These are phyloP conservation scores for Cnemophilus loriae DNA, from an alignment of 2,113 vertebrate species.

Conservation along the genomic window DNA sequence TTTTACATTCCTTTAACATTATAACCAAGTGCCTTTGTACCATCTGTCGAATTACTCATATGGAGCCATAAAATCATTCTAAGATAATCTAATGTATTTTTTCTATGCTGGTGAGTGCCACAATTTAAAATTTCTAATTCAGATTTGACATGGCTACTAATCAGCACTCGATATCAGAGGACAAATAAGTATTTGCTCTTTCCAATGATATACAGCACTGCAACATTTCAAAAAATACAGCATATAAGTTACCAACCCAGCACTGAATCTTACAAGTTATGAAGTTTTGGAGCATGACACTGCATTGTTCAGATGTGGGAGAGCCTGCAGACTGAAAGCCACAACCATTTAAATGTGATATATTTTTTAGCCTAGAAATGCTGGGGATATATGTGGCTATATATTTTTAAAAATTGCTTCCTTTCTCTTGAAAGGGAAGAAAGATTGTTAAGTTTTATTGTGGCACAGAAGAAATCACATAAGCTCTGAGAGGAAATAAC, in stretches of 20 bases:
- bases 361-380: neutral
- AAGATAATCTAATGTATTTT: conserved; percentile 15
- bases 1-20: neutral
- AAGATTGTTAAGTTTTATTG: conserved; percentile 26
- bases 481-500: conserved; percentile 3
- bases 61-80: conserved; percentile 13
- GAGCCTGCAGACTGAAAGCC: neutral
- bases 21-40: conserved; percentile 12
- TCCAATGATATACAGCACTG: neutral
- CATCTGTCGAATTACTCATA: conserved; percentile 42
- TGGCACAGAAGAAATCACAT: neutral
- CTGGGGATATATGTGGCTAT: neutral
- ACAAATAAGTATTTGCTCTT: neutral
- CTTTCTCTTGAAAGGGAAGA: conserved; percentile 17
- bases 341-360: neutral
- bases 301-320: neutral
- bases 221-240: neutral
- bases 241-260: neutral
- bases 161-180: neutral
- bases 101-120: neutral
- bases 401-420: neutral
- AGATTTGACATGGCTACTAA: neutral
- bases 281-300: neutral
- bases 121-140: neutral
- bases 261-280: neutral